Base-by-base conservation (phyloP, 2,888 invertebrate genomes). In the Acleris sparsana region DNA sequence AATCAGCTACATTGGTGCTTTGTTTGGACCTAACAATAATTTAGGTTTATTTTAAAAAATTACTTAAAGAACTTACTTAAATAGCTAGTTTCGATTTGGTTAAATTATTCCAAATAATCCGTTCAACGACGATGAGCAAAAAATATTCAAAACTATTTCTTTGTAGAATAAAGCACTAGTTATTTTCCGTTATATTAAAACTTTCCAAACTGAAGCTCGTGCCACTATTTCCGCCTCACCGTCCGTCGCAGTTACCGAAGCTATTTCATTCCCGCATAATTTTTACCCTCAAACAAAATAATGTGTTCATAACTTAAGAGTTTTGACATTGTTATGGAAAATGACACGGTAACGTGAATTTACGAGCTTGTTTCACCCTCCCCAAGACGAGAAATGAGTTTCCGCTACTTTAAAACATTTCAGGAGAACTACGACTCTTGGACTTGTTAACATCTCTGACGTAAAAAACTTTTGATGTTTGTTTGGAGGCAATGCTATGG, bases 331-430 rank as follows among this genome's bases (percentile, higher is more conserved):
- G 79, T 85, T 84, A 82, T 77, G 75, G 81, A 83, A 80, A 84
- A 84, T 83, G 80, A 82, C 79, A 80, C 78, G 79, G 82, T 83
- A 86, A 84, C 77, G 75, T 74, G 74, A 83, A 86, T 86, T 88
- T 85, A 85, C 80, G 77, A 78, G 69, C 73, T 71, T 73, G 75
- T 82, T 81, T 77, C 77, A 76, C 78, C 76, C 76, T 76, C 75
- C 33, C 68, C 72, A 75, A 78, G 75, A 76, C 78, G 75, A 78
- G 79, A 82, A 86, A 86, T 78, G 82, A 84, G 83, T 82, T 87
- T 79, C 69, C 73, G 71, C 70, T 80, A 83, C 80, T 85, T 83
- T 75, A 73, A 84, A 80, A 60, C 79, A 82, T 83, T 87, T 76
- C 80, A 82, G 78, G 74, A 75, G 75, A 83, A 62, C 62, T 62